phyloP scores from a whole-genome alignment of 1,140 invertebrate genomes.

The Metopolophium dirhodum region DNA sequence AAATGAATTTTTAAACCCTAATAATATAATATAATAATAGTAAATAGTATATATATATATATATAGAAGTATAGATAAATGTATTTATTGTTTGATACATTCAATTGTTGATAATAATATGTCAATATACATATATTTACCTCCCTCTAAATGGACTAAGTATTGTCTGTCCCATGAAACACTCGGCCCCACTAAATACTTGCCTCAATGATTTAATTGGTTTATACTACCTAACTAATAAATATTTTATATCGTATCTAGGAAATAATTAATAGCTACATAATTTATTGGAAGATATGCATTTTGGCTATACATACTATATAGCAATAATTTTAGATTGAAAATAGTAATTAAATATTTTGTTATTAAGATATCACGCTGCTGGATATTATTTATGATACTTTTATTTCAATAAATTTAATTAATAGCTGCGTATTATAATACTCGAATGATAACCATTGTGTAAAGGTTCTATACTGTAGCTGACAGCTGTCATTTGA shows the following conservation, averaged over 20 bases:
- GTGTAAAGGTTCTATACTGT: not conserved
- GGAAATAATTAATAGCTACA: not conserved
- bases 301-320: not conserved
- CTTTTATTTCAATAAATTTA: not conserved
- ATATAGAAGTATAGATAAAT: too few species aligned
- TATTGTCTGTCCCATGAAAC: too few species aligned
- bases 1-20: too few species aligned
- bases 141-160: too few species aligned
- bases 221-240: not conserved
- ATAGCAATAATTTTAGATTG: not conserved
- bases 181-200: too few species aligned
- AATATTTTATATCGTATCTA: not conserved
- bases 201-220: not conserved
- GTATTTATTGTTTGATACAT: too few species aligned
- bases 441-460: not conserved
- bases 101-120: too few species aligned
- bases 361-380: not conserved
- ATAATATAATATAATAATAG: too few species aligned
- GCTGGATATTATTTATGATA: conserved; percentile 10
- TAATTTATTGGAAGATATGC: too few species aligned
- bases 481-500: not conserved
- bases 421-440: not conserved
- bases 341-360: conserved; percentile 1
- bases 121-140: too few species aligned
- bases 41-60: too few species aligned